Evolutionary conservation across 1,140 invertebrate genomes (phyloP), one percentile per base, ranked within the genome.

Genomic region (Magallana angulata): DNA sequence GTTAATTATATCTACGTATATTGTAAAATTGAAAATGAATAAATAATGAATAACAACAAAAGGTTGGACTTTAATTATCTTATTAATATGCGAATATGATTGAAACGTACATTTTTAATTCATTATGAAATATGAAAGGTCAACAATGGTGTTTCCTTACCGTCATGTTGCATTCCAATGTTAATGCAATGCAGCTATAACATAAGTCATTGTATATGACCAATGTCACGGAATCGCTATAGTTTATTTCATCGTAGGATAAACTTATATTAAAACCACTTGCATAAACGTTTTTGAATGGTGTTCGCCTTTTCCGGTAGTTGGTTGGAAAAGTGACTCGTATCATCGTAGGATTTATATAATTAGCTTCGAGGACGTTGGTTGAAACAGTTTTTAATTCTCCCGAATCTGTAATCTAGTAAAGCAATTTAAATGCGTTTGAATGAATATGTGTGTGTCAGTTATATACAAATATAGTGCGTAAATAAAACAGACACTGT

Each of bases 381-480:
- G 68, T 71, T 7, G 68, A 71, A 2, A 71, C 1, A 0, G 24
- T 11, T 2, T 8, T 5, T 71, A 30, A 48, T 30, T 71, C 36
- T 71, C 68, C 68, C 2, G 68, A 71, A 71, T 30, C 68, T 71
- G 68, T 36, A 48, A 71, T 71, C 68, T 71, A 12, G 36, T 36
- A 36, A 36, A 1, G 36, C 1, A 36, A 36, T 36, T 36, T 3
- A 36, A 36, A 36, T 1, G 36, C 3, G 36, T 36, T 36, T 3
- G 3, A 3, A 1, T 36, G 3, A 36, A 36, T 36, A 36, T 36
- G 1, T 36, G 1, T 36, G 36, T 36, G 36, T 36, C 36, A 36
- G 36, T 36, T 36, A 36, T 36, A 3, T 36, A 36, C 36, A 36
- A 1, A 36, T 1, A 36, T 36, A 1, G 36, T 36, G 36, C 3